Evolutionary conservation across 2,113 vertebrate species (phyloP).

Genomic region (Sorex fumeus): DNA sequence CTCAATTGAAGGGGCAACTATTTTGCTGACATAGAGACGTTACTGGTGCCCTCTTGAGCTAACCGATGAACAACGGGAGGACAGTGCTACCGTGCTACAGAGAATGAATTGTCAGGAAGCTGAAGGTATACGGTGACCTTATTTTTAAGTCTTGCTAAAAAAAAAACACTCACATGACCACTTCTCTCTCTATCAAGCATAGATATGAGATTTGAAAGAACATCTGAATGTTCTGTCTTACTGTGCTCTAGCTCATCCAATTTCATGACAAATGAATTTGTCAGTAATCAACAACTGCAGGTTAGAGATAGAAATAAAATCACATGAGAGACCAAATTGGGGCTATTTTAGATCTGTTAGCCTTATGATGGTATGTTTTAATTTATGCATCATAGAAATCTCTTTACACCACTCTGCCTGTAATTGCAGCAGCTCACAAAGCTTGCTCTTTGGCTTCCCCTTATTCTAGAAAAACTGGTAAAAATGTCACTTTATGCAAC

Average conservation of each 20-base stretch:
- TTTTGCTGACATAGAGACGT: conserved; percentile 61
- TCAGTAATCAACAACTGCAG: conserved; percentile 68
- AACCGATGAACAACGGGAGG: too few species aligned
- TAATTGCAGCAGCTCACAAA: conserved; percentile 59
- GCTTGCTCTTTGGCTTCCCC: conserved; percentile 59
- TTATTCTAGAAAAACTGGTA: conserved; percentile 65
- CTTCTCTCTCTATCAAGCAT: background rate
- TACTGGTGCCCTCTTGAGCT: too few species aligned
- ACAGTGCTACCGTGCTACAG: too few species aligned
- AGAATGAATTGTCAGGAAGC: conserved; percentile 66
- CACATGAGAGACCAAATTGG: conserved; percentile 71
- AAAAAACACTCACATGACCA: conserved; percentile 13
- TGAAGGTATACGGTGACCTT: conserved; percentile 66
- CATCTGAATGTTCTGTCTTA: background rate
- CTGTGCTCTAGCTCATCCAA: conserved; percentile 17
- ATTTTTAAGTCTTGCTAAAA: conserved; percentile 81
- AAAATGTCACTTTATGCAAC: conserved; percentile 59
- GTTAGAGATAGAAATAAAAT: conserved; percentile 73
- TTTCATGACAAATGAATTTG: conserved; percentile 68
- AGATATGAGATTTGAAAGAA: background rate
- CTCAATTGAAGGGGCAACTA: conserved; percentile 30
- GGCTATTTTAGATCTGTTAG: conserved; percentile 83
- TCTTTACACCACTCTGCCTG: conserved; percentile 74
- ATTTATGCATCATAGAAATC: conserved; percentile 82
- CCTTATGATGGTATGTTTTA: conserved; percentile 82